Evolutionary conservation across 2,888 invertebrate genomes (phyloP), one percentile per base, ranked within the genome.

Genomic region (Leptura quadrifasciata): DNA sequence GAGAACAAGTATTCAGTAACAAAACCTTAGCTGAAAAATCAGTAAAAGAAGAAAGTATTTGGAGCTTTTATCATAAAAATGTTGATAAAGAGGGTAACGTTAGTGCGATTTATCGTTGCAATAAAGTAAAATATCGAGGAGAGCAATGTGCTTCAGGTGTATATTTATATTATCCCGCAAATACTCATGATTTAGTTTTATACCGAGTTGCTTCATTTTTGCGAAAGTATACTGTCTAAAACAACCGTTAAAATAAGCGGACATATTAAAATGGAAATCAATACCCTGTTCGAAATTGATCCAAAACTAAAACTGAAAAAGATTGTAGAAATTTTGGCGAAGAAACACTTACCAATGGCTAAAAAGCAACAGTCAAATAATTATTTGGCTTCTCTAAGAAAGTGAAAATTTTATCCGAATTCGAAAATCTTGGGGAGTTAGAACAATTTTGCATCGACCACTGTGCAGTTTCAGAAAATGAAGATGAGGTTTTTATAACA

Each of bases 221-320:
- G 74, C 35, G 20, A 76, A 17, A 27, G 3, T 21, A 74, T 76
- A 9, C 24, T n/a, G 12, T 39, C 78, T 27, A 76, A 57, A 69
- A 58, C 54, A 17, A 76, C 12, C 4, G 17, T 8, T 60, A 72
- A 76, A 72, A 77, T 76, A 54, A 67, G 12, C 68, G 54, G 52
- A 3, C 35, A 76, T 4, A 55, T 47, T 47, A 77, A 76, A 77
- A 54, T 10, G 17, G 73, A 77, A 47, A 77, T 77, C 15, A 76
- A 76, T 5, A 55, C 61, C 17, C 69, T 77, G 35, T 77, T 77
- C 31, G 55, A 76, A 35, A 24, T 31, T 21, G 76, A 76, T 57
- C 39, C 76, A 75, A 76, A 76, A 76, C 63, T 70, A 70, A 72
- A 77, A 75, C 77, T 75, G 31, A 77, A 77, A 72, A 77, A 77